These are phyloP conservation scores for Griposia aprilina DNA, from an alignment of 2,888 invertebrate genomes.

Conservation along the genomic window DNA sequence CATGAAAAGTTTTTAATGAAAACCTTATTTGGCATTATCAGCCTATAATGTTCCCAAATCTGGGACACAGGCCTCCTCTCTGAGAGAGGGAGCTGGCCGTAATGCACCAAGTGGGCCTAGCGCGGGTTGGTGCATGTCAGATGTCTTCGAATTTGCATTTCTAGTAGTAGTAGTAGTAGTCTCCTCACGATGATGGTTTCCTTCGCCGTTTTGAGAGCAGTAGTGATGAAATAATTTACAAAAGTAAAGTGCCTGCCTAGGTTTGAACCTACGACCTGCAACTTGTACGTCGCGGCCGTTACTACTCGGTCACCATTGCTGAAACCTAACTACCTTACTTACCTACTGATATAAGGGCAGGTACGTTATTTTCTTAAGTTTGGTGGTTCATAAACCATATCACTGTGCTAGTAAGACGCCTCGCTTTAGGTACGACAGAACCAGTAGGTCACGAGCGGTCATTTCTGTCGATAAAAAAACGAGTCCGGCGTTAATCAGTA, in stretches of 20 bases:
- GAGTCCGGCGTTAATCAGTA: conserved; percentile 14
- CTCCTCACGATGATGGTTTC: neutral
- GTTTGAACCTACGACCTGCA: too few relatives aligned
- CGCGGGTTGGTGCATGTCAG: neutral
- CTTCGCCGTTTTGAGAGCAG: neutral
- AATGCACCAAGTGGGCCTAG: neutral
- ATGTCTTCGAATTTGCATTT: neutral
- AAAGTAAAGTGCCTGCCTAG: neutral
- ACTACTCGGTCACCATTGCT: too few relatives aligned
- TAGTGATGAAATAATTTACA: neutral
- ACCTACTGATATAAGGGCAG: neutral
- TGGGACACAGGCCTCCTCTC: neutral
- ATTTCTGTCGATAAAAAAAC: neutral
- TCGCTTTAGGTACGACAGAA: neutral
- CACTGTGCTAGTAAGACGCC: neutral
- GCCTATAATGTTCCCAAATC: neutral
- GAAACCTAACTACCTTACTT: neutral
- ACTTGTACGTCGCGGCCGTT: too few relatives aligned
- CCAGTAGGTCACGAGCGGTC: too few relatives aligned
- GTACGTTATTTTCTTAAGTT: neutral
- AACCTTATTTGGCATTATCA: neutral
- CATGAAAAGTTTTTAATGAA: neutral
- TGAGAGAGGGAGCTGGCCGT: neutral
- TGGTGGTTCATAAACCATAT: neutral
- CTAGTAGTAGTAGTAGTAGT: too few relatives aligned